Evolutionary conservation across 92 coral and sea anemone species (phyloP), one percentile per base, ranked within the genome.

Genomic region (Parazoanthus atlanticus): DNA sequence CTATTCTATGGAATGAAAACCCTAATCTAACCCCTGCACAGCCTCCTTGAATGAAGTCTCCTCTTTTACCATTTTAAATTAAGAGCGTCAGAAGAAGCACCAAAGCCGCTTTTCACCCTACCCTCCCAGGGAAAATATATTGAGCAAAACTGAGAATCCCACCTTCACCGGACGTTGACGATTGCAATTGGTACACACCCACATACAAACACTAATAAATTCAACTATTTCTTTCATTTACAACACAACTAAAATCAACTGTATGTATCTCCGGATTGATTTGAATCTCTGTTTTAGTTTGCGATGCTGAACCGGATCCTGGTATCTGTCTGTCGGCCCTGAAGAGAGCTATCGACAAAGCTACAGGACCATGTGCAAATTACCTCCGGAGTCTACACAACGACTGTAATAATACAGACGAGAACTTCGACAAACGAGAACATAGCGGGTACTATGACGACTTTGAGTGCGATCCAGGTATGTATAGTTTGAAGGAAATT

Each of bases 261-360:
- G 19, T 17, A 3, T 56, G 65, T 56, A 56, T 15, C 1, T 56
- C 6, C 23, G 15, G 19, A 21, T 52, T 10, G 8, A 72, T 8
- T 26, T 31, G 31, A n/a, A 72, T 23, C 17, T 46, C 29, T 84
- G 6, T 71, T 84, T 30, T n/a, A 84, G 87, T 29, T 19, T 84
- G 87, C 7, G 87, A 84, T 70, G 87, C 87, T 5, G 78, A 84
- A 5, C 87, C 78, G 7, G 87, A 84, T 40, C 43, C 78, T 26
- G 87, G 87, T 84, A 84, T 84, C 26, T 84, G 87, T 84, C 65
- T 84, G 65, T 71, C 87, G 61, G 79, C 78, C 16, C 66, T 84
- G 78, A 46, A 69, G 77, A 67, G 77, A 31, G 87, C 87, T 0
- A 15, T 84, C 28, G 66, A 84, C 26, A 34, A 17, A 71, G 79